Evolutionary conservation across 1,140 invertebrate genomes (phyloP).

Genomic region (Helicoverpa armigera): DNA sequence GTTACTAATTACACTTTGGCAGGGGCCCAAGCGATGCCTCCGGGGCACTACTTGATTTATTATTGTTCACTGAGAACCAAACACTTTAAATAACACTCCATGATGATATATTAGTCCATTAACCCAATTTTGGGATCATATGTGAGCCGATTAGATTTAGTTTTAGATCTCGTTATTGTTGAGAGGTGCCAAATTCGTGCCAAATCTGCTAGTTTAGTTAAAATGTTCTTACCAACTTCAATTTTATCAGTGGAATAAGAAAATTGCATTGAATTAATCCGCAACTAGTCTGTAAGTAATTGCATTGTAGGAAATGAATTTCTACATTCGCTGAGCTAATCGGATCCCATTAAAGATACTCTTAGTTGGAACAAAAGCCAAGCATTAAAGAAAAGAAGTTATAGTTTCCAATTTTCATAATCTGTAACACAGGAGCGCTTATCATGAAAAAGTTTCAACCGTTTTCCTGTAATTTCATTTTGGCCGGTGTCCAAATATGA

Average conservation of each 20-base stretch:
- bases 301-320: neutral
- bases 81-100: constrained; percentile 72
- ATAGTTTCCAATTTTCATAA: constrained; percentile 31
- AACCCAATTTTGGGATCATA: constrained; percentile 54
- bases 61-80: constrained; percentile 68
- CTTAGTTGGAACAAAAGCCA: constrained; percentile 4
- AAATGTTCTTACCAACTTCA: neutral
- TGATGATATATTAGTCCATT: constrained; percentile 65
- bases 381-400: neutral
- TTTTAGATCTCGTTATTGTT: neutral
- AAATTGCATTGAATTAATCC: neutral
- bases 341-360: constrained; percentile 1
- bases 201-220: neutral
- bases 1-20: constrained; percentile 81
- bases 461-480: constrained; percentile 39
- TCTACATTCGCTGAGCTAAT: neutral
- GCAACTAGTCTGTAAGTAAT: neutral
- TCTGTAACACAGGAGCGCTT: constrained; percentile 10
- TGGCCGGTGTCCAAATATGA: constrained; percentile 36
- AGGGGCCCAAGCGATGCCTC: constrained; percentile 68
- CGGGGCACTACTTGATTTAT: constrained; percentile 74
- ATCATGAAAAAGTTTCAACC: constrained; percentile 29
- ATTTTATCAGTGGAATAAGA: neutral
- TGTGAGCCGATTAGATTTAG: constrained; percentile 22
- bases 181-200: neutral